These are phyloP conservation scores for Alloplasta piceator DNA, from an alignment of 2,888 invertebrate species.

Conservation along the genomic window DNA sequence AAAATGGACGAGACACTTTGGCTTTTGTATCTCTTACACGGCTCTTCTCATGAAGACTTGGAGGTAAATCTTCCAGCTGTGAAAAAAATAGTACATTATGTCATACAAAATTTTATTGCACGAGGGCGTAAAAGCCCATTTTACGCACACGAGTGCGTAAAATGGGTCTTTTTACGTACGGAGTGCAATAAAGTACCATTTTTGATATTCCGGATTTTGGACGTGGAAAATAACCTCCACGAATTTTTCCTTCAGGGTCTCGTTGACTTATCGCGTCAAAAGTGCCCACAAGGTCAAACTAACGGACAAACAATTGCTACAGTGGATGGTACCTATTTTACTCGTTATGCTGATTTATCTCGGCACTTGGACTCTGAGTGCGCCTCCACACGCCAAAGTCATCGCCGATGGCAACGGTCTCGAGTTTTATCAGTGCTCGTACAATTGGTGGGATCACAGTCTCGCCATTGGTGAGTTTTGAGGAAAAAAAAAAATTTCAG, in stretches of 20 bases:
- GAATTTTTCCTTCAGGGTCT: conserved; percentile 87
- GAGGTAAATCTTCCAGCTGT: conserved; percentile 89
- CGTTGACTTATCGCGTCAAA: conserved; percentile 95
- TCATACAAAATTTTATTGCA: too few species aligned
- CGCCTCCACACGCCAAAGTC: conserved; percentile 92
- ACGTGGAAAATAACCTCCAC: too few species aligned
- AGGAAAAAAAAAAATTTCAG: too few species aligned
- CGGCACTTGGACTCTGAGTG: conserved; percentile 95
- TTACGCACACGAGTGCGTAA: too few species aligned
- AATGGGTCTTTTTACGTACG: too few species aligned
- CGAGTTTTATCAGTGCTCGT: conserved; percentile 94
- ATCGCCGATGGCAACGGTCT: conserved; percentile 90
- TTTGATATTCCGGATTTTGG: too few species aligned
- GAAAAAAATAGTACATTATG: too few species aligned
- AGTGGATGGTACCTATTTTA: conserved; percentile 97
- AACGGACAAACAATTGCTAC: conserved; percentile 95
- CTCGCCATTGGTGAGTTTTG: conserved; percentile 89
- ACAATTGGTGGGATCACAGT: conserved; percentile 98
- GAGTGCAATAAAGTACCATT: too few species aligned
- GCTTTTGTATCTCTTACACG: conserved; percentile 96
- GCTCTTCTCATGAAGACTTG: conserved; percentile 97
- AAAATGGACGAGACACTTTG: conserved; percentile 96
- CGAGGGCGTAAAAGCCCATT: too few species aligned
- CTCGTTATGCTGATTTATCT: conserved; percentile 94
- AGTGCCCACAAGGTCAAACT: conserved; percentile 96